Base-by-base conservation (phyloP, 2,797 vertebrate genomes). In the Macropodus opercularis region DNA sequence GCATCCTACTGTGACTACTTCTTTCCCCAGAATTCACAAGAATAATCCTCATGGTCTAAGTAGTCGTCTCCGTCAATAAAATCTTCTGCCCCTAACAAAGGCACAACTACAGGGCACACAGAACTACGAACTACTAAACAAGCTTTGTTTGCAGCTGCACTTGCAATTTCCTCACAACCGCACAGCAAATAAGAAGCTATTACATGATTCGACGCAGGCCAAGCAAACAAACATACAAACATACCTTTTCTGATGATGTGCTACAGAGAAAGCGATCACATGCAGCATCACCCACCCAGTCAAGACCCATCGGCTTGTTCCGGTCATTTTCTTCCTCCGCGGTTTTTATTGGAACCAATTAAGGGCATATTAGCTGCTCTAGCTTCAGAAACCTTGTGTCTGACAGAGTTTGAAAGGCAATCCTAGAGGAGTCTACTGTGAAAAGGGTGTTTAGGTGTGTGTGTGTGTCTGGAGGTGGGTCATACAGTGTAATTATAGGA, bases 211-310 rank as follows among this genome's bases (percentile, higher is more conserved):
- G 52, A 75, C 58, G 46, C 48, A 63, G 58, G 58, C 56, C 59
- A 64, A 63, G 9, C 34, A 24, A 50, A 42, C 54, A 3, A 35
- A 40, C 10, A 40, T 15, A 14, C 34, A 29, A 0, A 29, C 71
- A 75, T 84, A 88, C 88, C 85, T 84, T 59, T 72, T 17, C 13
- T 48, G 77, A 26, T 70, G 78, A 65, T 53, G 55, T 69, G 80
- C 83, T 49, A 62, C 3, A 6, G 77, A 85, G n/a, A 89, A 48
- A 2, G 50, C 43, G 18, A 84, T 13, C 3, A 86, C 75, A 27
- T 79, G 66, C 49, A 75, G 18, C 42, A 51, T 46, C 55, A 63
- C 39, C 35, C n/a, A n/a, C n/a, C n/a, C n/a, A n/a, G 69, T 29
- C 38, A 83, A 80, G 18, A 87, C 5, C 44, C 14, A 32, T 21